Evolutionary conservation across 1,140 invertebrate genomes (phyloP), one percentile per base, ranked within the genome.

Genomic region (Eulimnadia texana): DNA sequence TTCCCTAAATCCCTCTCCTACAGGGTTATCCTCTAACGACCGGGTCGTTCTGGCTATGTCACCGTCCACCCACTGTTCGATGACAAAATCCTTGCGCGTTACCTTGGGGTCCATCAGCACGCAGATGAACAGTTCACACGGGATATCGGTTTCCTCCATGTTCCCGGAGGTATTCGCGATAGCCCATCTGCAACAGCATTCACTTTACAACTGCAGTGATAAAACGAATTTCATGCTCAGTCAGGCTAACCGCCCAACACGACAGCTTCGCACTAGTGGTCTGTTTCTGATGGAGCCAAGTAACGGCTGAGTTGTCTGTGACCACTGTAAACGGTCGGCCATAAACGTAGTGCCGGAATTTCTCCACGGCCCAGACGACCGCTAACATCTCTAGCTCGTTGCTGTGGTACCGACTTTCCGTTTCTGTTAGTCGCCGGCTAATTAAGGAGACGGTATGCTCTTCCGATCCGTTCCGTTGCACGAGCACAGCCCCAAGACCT

Each of bases 341-440:
- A 56, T 70, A 63, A 3, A 78, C 23, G 64, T 73, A 77, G 49
- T 63, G 60, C 11, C 68, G 50, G 42, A 71, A 69, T 42, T 70
- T 67, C 27, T 70, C 63, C 1, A 75, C 67, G 2, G 68, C 68
- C 63, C 67, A 70, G n/a, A 76, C 57, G 10, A 77, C 58, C 20
- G 71, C 75, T 22, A 78, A 64, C 50, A 67, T 67, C 69, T 78
- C 77, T 58, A 64, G 59, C 66, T 78, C 72, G 2, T 70, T 74
- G 1, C 65, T 66, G 2, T 65, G 55, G 60, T 71, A 77, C 11
- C 50, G 2, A 2, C 10, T 22, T 28, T 61, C 60, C 3, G 60
- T 11, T 10, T 11, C 3, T n/a, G 19, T 61, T 28, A 61, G 3
- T 3, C 27, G 9, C n/a, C 27, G 27, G 3, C 60, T 61, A 6